Base-by-base conservation (phyloP, 2,888 invertebrate genomes). In the Polydrusus cervinus region DNA sequence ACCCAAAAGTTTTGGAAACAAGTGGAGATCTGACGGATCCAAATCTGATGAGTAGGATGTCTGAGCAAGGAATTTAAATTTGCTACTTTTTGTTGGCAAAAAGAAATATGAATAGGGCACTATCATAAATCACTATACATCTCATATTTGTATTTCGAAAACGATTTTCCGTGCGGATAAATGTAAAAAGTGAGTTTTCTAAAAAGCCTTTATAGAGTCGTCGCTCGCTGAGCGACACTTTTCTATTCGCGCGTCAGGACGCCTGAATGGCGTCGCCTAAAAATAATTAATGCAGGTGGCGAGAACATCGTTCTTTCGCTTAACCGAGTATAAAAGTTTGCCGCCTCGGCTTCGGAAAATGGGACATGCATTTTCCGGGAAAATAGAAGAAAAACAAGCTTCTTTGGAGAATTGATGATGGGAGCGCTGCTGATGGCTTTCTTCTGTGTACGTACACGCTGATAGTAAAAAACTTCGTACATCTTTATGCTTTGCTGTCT, bases 211-310 rank as follows among this genome's bases (percentile, higher is more conserved):
- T 66, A 53, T 51, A 51, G 49, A 66, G 38, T 51, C 34, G 51
- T 38, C 60, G 16, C 16, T 57, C 13, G 14, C 34, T 61, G 67
- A 68, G 61, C 64, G 57, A 65, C 74, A 74, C 25, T 74, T 75
- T 66, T 71, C 75, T 71, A 71, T 75, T 75, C 61, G 40, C 38
- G 61, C 71, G 67, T 75, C 75, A 67, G 43, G 57, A 66, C 40
- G 75, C 61, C 43, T 49, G 60, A 72, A 67, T 66, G 66, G 65
- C 72, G 25, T 66, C 72, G 67, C 49, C 71, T 57, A 75, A 71
- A 74, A 75, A 75, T 75, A 75, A 75, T 75, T 75, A 75, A 71
- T 75, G 75, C 75, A 75, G 75, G 70, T 75, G 70, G 75, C 75
- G 75, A 70, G 71, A 75, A 75, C 75, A 71, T 75, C 75, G 75